Conservation (phyloP, 2,797 vertebrate species). For the Pelodytes ibericus region DNA sequence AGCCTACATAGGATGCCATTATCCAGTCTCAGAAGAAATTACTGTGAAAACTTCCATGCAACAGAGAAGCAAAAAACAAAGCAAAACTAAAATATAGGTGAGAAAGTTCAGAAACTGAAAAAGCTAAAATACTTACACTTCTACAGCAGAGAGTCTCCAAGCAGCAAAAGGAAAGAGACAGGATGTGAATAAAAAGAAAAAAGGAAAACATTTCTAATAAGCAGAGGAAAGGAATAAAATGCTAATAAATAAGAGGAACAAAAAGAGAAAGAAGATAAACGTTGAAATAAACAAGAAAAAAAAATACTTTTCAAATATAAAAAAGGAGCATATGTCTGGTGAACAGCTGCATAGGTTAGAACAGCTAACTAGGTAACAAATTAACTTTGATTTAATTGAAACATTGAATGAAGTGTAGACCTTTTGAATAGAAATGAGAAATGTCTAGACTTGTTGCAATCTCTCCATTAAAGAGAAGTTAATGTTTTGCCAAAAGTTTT, state of each 20-base stretch:
- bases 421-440: no score
- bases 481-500: no score
- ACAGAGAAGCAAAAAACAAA: conserved; percentile 56
- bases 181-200: conserved; percentile 73
- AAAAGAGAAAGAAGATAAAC: conserved; percentile 59
- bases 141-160: conserved; percentile 91
- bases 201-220: conserved; percentile 67
- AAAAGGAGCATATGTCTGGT: no score
- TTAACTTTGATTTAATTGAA: no score
- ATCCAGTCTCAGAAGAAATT: conserved; percentile 58
- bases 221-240: conserved; percentile 61
- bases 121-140: conserved; percentile 83
- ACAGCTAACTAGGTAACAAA: no score
- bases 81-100: conserved; percentile 59
- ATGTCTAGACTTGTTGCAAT: no score
- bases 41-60: conserved; percentile 63
- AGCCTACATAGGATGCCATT: no score
- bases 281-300: background rate
- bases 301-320: no score
- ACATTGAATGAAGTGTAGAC: no score
- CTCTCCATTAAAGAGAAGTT: no score
- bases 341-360: no score
- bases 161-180: conserved; percentile 83
- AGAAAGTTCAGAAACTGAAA: conserved; percentile 64
- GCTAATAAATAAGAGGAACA: conserved; percentile 52